Percentiles rank a stretch among this genome's conserved stretches.
phyloP scores from a whole-genome alignment of 2,888 invertebrate genomes.

The Emmelina monodactyla region DNA sequence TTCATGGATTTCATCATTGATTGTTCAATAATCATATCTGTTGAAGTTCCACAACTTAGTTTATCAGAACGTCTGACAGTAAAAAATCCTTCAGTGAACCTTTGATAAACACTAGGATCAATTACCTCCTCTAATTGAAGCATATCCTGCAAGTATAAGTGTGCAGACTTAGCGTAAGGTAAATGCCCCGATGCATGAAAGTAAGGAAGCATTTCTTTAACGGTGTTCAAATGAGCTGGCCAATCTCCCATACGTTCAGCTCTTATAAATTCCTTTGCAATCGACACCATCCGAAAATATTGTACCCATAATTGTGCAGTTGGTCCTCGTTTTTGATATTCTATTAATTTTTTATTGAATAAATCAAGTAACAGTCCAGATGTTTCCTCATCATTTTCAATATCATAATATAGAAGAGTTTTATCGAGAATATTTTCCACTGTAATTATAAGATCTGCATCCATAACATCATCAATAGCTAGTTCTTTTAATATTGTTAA shows the following conservation, averaged over 20 bases:
- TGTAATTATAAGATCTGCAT: background rate
- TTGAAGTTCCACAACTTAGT: slow-evolving; percentile 29
- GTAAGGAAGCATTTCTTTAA: slow-evolving; percentile 6
- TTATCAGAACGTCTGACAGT: slow-evolving; percentile 1
- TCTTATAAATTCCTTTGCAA: slow-evolving; percentile 18
- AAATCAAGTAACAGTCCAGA: background rate
- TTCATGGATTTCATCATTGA: slow-evolving; percentile 28
- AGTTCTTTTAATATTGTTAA: slow-evolving; percentile 26
- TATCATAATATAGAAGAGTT: slow-evolving; percentile 11
- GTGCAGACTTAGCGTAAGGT: slow-evolving; percentile 16
- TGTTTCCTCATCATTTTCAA: background rate
- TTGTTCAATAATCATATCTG: slow-evolving; percentile 30
- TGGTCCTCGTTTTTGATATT: slow-evolving; percentile 9
- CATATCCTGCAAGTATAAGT: slow-evolving; percentile 18
- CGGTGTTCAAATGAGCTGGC: background rate
- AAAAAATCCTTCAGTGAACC: slow-evolving; percentile 27
- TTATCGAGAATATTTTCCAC: background rate
- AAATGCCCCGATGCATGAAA: slow-evolving; percentile 9
- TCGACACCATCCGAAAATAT: slow-evolving; percentile 21
- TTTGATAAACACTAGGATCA: slow-evolving; percentile 22
- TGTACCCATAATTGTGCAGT: slow-evolving; percentile 20
- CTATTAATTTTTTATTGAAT: slow-evolving; percentile 4
- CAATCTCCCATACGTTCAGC: slow-evolving; percentile 18
- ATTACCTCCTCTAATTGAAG: slow-evolving; percentile 19
- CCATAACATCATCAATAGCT: slow-evolving; percentile 11